Conservation (phyloP, 2,888 invertebrate species). For the Tenthredo mesomela region DNA sequence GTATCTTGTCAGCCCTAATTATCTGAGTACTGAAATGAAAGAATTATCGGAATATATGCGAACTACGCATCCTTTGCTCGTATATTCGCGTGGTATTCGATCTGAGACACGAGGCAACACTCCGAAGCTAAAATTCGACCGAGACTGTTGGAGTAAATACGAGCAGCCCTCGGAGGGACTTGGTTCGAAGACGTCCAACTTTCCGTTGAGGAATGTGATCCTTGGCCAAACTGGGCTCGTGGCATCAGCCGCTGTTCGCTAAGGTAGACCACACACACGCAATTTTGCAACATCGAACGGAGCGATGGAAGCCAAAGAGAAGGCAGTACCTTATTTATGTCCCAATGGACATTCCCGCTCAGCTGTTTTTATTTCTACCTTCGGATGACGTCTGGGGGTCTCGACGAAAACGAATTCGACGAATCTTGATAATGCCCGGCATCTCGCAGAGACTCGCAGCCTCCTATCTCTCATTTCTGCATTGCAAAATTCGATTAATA, state of each 20-base stretch:
- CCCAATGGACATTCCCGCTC: constrained; percentile 48
- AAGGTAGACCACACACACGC: constrained; percentile 57
- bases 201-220: constrained; percentile 62
- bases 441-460: constrained; percentile 41
- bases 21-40: neutral
- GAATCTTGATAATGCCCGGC: constrained; percentile 55
- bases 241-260: constrained; percentile 51
- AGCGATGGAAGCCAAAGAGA: constrained; percentile 48
- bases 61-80: neutral
- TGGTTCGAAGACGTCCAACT: constrained; percentile 57
- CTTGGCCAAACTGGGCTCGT: constrained; percentile 62
- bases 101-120: constrained; percentile 31
- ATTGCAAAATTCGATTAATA: constrained; percentile 51
- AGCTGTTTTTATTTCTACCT: constrained; percentile 42
- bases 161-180: constrained; percentile 28
- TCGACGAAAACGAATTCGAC: constrained; percentile 50
- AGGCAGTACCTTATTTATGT: constrained; percentile 39
- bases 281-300: constrained; percentile 50
- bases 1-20: neutral
- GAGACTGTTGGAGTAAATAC: constrained; percentile 32
- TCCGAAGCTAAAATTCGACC: constrained; percentile 11
- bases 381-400: constrained; percentile 51
- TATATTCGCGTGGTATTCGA: constrained; percentile 22
- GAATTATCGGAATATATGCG: constrained; percentile 7
- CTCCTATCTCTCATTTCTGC: constrained; percentile 40